Evolutionary conservation across 2,888 invertebrate species (phyloP).

Genomic region (Polydrusus cervinus): DNA sequence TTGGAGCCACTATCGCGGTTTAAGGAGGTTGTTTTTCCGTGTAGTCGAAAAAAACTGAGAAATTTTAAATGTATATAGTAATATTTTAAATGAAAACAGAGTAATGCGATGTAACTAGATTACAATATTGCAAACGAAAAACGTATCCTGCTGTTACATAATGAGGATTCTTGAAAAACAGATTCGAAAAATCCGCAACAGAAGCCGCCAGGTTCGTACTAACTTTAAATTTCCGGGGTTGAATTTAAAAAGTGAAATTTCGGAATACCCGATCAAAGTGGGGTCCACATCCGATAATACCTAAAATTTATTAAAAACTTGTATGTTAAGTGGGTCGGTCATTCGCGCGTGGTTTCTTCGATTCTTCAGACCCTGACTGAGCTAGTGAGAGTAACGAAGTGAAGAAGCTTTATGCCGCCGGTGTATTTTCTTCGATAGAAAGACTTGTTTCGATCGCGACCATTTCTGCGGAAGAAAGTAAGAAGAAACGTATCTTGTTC

Average conservation of each 20-base stretch:
- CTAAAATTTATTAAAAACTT: constrained; percentile 19
- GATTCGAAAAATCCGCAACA: not conserved
- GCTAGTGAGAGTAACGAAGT: constrained; percentile 68
- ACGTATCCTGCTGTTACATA: too few relatives aligned
- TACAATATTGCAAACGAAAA: too few relatives aligned
- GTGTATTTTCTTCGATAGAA: constrained; percentile 36
- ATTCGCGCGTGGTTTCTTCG: constrained; percentile 40
- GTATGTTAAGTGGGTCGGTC: constrained; percentile 44
- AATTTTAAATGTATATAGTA: too few relatives aligned
- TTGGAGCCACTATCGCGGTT: too few relatives aligned
- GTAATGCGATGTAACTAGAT: too few relatives aligned
- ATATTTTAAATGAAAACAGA: too few relatives aligned
- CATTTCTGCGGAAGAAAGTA: constrained; percentile 50
- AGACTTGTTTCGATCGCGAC: constrained; percentile 20
- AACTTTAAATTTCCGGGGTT: constrained; percentile 31
- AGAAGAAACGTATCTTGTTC: constrained; percentile 57
- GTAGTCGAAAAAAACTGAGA: too few relatives aligned
- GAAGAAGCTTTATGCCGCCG: constrained; percentile 37
- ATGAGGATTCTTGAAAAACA: too few relatives aligned
- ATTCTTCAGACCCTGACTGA: constrained; percentile 24
- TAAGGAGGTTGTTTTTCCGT: too few relatives aligned
- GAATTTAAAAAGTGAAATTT: constrained; percentile 48
- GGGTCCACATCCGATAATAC: constrained; percentile 23
- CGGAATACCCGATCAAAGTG: constrained; percentile 25
- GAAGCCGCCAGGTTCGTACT: not conserved